These are phyloP conservation scores for Iguana delicatissima DNA, from an alignment of 2,797 vertebrate genomes.

Conservation along the genomic window DNA sequence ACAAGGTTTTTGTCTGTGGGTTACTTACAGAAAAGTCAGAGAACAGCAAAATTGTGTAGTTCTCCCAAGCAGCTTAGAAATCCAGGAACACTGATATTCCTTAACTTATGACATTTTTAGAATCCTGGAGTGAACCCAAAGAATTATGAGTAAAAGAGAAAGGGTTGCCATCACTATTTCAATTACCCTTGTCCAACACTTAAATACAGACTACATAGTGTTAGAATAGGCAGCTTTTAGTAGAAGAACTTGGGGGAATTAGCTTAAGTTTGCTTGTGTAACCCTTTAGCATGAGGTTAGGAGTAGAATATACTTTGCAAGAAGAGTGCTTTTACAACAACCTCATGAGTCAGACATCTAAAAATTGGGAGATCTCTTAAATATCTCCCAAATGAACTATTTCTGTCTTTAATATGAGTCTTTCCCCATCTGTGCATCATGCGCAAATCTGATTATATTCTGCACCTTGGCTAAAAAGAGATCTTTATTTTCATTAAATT, in stretches of 20 bases:
- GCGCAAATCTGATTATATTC: slow-evolving; percentile 32
- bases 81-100: not conserved
- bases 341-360: not conserved
- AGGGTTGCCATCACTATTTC: not conserved
- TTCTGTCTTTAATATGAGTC: slow-evolving; percentile 6
- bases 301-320: not conserved
- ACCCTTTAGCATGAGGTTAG: not conserved
- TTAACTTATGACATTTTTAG: not conserved
- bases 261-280: not conserved
- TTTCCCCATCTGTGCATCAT: slow-evolving; percentile 11
- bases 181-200: not conserved
- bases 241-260: not conserved
- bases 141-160: not conserved
- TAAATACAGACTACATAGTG: not conserved
- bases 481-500: slow-evolving; percentile 14
- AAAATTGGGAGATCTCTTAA: slow-evolving; percentile 8
- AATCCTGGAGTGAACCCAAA: not conserved
- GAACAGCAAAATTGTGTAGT: not conserved
- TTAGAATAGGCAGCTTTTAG: not conserved
- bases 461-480: slow-evolving; percentile 15
- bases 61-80: not conserved
- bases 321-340: not conserved
- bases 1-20: not conserved
- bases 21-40: not conserved
- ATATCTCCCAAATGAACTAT: not conserved